phyloP scores from a whole-genome alignment of 2,797 vertebrate species.

The Borostomias antarcticus region DNA sequence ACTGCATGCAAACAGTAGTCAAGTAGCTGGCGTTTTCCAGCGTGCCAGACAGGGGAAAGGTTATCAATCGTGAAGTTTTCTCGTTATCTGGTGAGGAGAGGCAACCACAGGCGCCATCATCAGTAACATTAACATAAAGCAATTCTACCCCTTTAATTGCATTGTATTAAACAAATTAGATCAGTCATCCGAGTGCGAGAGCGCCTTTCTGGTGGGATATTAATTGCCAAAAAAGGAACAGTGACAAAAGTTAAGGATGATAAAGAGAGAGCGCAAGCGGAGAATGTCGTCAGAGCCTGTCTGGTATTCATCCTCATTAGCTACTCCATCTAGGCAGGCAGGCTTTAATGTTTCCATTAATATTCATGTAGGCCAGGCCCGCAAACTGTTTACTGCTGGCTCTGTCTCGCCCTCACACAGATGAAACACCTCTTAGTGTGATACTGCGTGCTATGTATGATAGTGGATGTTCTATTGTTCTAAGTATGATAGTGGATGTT shows the following conservation, averaged over 20 bases:
- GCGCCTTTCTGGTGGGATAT: constrained; percentile 76
- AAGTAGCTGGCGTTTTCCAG: constrained; percentile 61
- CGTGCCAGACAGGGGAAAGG: constrained; percentile 58
- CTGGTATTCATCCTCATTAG: constrained; percentile 83
- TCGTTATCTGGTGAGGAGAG: constrained; percentile 63
- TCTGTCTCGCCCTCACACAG: constrained; percentile 52
- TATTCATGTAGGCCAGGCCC: constrained; percentile 76
- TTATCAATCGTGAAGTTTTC: constrained; percentile 70
- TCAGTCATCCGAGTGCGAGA: constrained; percentile 77
- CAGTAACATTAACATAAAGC: constrained; percentile 77
- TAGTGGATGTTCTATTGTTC: no score
- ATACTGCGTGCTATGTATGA: background rate
- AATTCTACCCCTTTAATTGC: constrained; percentile 75
- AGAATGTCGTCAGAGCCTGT: constrained; percentile 70
- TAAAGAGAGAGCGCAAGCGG: constrained; percentile 76
- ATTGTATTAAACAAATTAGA: constrained; percentile 81
- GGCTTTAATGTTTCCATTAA: constrained; percentile 77
- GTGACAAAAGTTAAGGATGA: constrained; percentile 81
- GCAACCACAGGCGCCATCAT: constrained; percentile 64
- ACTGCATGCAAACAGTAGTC: constrained; percentile 58
- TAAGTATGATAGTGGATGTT: no score
- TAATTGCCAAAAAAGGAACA: constrained; percentile 78
- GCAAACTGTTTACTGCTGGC: constrained; percentile 74
- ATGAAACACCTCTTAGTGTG: constrained; percentile 47
- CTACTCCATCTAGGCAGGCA: constrained; percentile 66